Evolutionary conservation across 2,113 vertebrate species (phyloP).

Genomic region (Sphaerodactylus townsendi): DNA sequence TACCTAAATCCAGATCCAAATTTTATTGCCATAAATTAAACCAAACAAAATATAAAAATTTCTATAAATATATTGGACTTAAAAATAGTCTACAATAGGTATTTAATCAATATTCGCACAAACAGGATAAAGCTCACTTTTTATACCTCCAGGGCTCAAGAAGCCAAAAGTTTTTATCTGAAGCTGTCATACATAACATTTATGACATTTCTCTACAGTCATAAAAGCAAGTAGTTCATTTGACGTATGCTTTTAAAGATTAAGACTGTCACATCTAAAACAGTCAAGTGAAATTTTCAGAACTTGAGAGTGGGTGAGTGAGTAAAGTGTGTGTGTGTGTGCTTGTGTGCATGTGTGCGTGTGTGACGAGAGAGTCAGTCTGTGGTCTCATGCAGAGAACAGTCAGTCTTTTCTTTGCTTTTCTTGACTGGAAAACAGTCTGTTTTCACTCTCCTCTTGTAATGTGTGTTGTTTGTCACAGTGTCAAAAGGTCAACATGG

Average conservation of each 20-base stretch:
- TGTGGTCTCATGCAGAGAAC: background rate
- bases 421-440: conserved; percentile 20
- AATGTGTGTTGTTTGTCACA: conserved; percentile 28
- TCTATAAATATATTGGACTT: no score
- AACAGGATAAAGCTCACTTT: background rate
- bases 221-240: background rate
- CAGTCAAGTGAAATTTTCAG: background rate
- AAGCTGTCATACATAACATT: background rate
- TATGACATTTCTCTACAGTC: background rate
- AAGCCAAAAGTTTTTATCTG: no score
- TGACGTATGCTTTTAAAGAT: background rate
- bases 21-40: no score
- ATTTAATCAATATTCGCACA: background rate
- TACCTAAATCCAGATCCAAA: no score
- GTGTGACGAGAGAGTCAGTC: background rate
- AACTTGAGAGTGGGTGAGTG: background rate
- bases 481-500: conserved; percentile 30
- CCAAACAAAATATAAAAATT: no score
- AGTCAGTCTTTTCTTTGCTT: conserved; percentile 16
- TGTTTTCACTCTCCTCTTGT: conserved; percentile 14
- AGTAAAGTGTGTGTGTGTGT: background rate
- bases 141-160: background rate
- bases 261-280: background rate
- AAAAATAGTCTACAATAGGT: no score
- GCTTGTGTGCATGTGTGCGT: background rate